phyloP scores from a whole-genome alignment of 2,888 invertebrate genomes.

The Aleiodes leptofemur region DNA sequence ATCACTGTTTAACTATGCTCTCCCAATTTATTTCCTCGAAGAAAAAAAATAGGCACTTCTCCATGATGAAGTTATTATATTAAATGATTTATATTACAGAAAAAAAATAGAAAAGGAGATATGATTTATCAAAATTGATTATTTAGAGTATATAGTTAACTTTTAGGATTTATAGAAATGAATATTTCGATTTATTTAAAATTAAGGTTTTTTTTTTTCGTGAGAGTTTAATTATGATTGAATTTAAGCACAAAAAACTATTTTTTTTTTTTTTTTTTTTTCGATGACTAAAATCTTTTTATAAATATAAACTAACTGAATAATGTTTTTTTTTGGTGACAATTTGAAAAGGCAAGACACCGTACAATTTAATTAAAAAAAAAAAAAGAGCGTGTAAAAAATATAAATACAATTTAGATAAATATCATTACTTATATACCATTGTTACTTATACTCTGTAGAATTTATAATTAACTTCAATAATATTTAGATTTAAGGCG shows the following conservation, averaged over 20 bases:
- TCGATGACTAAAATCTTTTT: neutral
- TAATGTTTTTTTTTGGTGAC: neutral
- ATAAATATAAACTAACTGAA: too few relatives aligned
- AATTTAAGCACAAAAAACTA: conserved; percentile 19
- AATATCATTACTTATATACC: conserved; percentile 32
- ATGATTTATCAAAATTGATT: conserved; percentile 34
- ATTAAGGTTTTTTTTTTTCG: conserved; percentile 1
- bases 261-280: conserved; percentile 11
- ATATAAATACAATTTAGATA: conserved; percentile 25
- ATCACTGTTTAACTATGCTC: neutral
- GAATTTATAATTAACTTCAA: neutral
- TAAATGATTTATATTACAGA: conserved; percentile 9
- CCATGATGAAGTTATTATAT: conserved; percentile 10
- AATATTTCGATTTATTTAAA: neutral
- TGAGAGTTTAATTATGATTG: conserved; percentile 7
- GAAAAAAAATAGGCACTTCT: neutral
- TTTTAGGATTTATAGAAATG: neutral
- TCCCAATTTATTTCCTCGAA: neutral
- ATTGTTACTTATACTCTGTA: conserved; percentile 32
- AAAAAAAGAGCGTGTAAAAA: conserved; percentile 2
- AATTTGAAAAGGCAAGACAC: neutral
- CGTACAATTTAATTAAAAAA: neutral
- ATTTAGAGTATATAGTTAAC: conserved; percentile 27
- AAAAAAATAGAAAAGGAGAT: neutral
- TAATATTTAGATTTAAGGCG: neutral